Evolutionary conservation across 2,113 vertebrate genomes (phyloP).

Genomic region (Lophochroa leadbeateri): DNA sequence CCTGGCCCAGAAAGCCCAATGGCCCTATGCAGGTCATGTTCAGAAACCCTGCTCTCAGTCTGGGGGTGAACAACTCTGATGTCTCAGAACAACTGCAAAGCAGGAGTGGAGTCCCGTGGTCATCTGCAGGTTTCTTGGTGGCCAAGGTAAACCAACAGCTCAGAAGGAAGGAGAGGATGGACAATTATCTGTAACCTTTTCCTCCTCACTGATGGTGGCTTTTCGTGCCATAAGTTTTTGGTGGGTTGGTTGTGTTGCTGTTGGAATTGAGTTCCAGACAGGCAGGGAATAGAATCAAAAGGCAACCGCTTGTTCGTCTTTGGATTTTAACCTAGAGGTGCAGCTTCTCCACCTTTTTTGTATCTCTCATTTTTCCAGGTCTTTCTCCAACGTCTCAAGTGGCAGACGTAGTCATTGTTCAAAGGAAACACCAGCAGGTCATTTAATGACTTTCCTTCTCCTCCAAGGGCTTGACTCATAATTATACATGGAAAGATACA

Average conservation of each 20-base stretch:
- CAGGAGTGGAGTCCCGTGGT: not conserved
- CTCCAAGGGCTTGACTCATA: constrained; percentile 3
- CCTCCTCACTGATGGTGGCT: not conserved
- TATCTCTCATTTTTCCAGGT: not conserved
- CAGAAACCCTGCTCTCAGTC: not conserved
- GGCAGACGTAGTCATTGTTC: not conserved
- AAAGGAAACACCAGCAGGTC: not conserved
- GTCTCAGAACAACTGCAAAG: not conserved
- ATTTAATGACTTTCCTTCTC: not conserved
- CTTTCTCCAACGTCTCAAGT: not conserved
- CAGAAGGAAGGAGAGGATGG: not conserved
- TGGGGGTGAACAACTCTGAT: not conserved
- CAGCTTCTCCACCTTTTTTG: not conserved
- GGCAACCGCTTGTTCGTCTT: not conserved
- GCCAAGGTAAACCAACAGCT: not conserved
- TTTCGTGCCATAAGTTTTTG: not conserved
- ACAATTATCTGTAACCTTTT: not conserved
- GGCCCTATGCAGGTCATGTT: not conserved
- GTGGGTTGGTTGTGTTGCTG: not conserved
- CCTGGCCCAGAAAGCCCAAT: not conserved
- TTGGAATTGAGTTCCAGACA: not conserved
- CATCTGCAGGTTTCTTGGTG: not conserved
- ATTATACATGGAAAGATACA: not conserved
- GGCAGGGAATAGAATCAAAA: not conserved
- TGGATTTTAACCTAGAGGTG: not conserved